Evolutionary conservation across 2,888 invertebrate species (phyloP).

Genomic region (Ischnura elegans): DNA sequence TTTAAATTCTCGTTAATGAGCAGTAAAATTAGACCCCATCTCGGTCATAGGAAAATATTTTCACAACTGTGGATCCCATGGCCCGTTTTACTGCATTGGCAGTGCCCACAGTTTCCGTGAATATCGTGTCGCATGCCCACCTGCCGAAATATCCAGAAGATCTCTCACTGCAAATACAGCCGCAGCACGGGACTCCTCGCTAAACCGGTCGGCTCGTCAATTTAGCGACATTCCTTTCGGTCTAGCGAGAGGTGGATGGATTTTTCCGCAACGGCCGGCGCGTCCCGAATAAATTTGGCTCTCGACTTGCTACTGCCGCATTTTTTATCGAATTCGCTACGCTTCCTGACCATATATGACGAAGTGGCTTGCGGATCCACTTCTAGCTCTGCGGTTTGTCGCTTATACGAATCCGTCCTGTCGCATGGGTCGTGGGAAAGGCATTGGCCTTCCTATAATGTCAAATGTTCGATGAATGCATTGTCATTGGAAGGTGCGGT

Average conservation of each 20-base stretch:
- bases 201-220: not conserved
- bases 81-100: not conserved
- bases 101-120: not conserved
- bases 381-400: not conserved
- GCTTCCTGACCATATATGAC: not conserved
- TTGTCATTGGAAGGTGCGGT: not conserved
- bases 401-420: not conserved
- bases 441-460: not conserved
- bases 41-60: not conserved
- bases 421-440: not conserved
- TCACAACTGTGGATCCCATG: not conserved
- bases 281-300: conserved; percentile 26
- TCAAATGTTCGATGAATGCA: not conserved
- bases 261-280: not conserved
- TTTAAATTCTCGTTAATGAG: not conserved
- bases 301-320: not conserved
- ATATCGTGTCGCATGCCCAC: not conserved
- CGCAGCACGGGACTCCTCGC: not conserved
- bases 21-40: not conserved
- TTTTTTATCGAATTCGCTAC: not conserved
- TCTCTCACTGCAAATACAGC: not conserved
- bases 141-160: not conserved
- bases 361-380: not conserved
- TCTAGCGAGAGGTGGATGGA: not conserved
- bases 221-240: conserved; percentile 4